Evolutionary conservation across 1,140 invertebrate species (phyloP).

Genomic region (Drosophila murphyi): DNA sequence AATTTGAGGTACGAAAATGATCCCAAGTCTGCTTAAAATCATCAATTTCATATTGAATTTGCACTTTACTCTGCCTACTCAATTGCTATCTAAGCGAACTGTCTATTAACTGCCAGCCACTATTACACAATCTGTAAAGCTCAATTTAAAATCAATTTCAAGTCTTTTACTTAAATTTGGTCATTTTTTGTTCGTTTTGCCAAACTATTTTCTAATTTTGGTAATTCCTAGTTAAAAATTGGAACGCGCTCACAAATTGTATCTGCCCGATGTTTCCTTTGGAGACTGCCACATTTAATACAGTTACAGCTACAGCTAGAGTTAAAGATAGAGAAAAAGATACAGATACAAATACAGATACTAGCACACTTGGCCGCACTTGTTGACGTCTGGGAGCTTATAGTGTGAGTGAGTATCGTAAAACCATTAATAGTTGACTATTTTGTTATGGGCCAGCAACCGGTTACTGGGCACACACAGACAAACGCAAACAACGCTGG

Average conservation of each 20-base stretch:
- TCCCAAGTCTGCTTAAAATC: too few relatives aligned
- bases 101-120: conserved; percentile 1
- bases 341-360: conserved; percentile 14
- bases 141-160: conserved; percentile 70
- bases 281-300: conserved; percentile 65
- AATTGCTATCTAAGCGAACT: neutral
- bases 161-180: conserved; percentile 58
- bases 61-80: neutral
- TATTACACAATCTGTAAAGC: conserved; percentile 51
- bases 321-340: conserved; percentile 10
- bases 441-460: conserved; percentile 76
- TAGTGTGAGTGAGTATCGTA: conserved; percentile 60
- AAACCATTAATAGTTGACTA: conserved; percentile 77
- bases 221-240: conserved; percentile 47
- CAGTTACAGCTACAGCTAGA: conserved; percentile 13
- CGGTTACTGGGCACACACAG: conserved; percentile 56
- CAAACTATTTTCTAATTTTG: conserved; percentile 71
- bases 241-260: conserved; percentile 61
- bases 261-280: conserved; percentile 34
- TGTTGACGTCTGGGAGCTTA: conserved; percentile 25
- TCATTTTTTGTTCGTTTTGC: conserved; percentile 46
- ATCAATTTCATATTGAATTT: neutral
- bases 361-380: conserved; percentile 23
- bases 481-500: conserved; percentile 27
- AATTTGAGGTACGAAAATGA: too few relatives aligned